Evolutionary conservation across 2,888 invertebrate species (phyloP).

Genomic region (Rhaphigaster nebulosa): DNA sequence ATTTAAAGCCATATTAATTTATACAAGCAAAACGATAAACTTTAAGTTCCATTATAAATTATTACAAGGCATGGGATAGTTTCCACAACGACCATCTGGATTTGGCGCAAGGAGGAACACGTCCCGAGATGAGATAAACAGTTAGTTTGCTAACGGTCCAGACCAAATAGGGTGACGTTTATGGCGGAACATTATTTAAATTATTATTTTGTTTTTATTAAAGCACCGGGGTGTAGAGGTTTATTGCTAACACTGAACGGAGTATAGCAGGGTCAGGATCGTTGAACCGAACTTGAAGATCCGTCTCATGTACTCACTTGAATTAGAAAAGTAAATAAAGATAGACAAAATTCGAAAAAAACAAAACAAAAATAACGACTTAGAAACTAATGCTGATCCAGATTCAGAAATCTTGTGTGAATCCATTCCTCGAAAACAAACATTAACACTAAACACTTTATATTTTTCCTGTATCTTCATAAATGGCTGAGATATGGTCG

Average conservation of each 20-base stretch:
- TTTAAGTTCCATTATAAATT: background rate
- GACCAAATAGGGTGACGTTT: background rate
- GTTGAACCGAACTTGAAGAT: background rate
- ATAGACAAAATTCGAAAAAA: no score
- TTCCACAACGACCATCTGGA: constrained; percentile 2
- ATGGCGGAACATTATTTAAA: background rate
- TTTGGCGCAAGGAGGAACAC: background rate
- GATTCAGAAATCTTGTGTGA: no score
- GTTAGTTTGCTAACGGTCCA: background rate
- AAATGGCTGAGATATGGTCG: no score
- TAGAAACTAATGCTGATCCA: no score
- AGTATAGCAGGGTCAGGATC: background rate
- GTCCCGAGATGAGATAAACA: background rate
- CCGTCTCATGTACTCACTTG: background rate
- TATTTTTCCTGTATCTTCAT: no score
- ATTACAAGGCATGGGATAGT: background rate
- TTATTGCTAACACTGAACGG: background rate
- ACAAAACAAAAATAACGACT: no score
- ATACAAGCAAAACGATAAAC: background rate
- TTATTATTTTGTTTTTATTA: background rate
- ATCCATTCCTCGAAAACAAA: no score
- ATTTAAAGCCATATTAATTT: background rate
- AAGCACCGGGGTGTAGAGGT: background rate
- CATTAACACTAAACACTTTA: no score
- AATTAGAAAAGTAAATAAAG: no score